Conservation (phyloP, 2,797 vertebrate species). For the Ciconia nigra region DNA sequence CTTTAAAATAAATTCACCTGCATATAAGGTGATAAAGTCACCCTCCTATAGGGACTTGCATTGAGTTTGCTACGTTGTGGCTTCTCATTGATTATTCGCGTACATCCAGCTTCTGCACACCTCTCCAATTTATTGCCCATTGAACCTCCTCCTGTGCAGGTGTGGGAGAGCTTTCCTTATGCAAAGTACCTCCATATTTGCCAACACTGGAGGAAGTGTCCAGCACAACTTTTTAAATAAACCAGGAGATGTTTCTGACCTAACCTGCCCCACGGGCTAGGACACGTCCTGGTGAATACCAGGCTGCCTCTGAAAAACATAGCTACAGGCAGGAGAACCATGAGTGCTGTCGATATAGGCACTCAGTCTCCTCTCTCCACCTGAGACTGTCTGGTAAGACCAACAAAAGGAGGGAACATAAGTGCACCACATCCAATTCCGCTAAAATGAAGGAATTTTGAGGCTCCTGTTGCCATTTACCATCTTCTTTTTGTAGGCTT, state of each 20-base stretch:
- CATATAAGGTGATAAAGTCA: background rate
- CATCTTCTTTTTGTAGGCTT: background rate
- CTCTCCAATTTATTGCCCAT: background rate
- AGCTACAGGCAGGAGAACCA: background rate
- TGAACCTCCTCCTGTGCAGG: background rate
- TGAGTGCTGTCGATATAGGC: rapidly evolving
- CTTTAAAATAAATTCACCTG: background rate
- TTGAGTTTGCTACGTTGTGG: background rate
- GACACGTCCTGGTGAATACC: background rate
- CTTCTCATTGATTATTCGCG: background rate
- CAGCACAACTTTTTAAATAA: background rate
- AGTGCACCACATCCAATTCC: background rate
- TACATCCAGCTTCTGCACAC: background rate
- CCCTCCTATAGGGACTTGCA: background rate
- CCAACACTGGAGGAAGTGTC: background rate
- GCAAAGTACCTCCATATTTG: background rate
- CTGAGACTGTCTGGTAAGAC: background rate
- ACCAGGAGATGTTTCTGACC: background rate
- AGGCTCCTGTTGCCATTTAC: background rate
- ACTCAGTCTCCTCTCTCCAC: background rate
- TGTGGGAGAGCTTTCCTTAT: background rate
- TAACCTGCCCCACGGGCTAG: background rate
- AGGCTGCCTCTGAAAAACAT: background rate
- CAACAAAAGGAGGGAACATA: background rate
- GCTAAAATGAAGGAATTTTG: background rate